Conservation (phyloP, 2,113 vertebrate species). For the Felis chaus region DNA sequence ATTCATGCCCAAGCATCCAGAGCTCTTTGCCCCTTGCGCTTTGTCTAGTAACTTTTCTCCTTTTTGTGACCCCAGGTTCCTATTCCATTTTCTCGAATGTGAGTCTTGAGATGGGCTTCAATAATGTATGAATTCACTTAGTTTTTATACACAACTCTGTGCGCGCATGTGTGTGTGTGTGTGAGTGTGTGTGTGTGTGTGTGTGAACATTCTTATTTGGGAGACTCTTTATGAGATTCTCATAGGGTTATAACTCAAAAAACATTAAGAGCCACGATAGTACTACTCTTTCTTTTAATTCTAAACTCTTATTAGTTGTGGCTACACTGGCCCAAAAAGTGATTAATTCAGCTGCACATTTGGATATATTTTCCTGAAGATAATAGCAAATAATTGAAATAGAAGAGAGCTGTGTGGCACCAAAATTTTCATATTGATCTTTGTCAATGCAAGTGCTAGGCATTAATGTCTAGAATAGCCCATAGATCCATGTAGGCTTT, state of each 20-base stretch:
- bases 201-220: background rate
- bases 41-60: background rate
- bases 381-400: background rate
- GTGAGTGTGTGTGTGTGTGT: background rate
- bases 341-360: background rate
- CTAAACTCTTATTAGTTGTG: background rate
- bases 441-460: background rate
- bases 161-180: too few relatives aligned
- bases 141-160: background rate
- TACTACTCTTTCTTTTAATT: background rate
- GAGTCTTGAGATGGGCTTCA: background rate
- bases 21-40: background rate
- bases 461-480: background rate
- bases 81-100: background rate
- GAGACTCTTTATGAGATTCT: background rate
- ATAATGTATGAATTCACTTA: background rate
- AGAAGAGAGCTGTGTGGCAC: background rate
- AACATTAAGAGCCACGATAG: background rate
- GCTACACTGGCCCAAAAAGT: background rate
- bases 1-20: background rate
- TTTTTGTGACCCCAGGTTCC: background rate
- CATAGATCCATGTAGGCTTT: background rate
- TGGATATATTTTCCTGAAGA: background rate
- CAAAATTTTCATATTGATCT: background rate
- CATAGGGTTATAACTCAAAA: background rate